Percentiles rank a stretch among this genome's conserved stretches.
These are phyloP conservation scores for Siniperca undulata DNA, from an alignment of 2,797 vertebrate species.

Conservation along the genomic window DNA sequence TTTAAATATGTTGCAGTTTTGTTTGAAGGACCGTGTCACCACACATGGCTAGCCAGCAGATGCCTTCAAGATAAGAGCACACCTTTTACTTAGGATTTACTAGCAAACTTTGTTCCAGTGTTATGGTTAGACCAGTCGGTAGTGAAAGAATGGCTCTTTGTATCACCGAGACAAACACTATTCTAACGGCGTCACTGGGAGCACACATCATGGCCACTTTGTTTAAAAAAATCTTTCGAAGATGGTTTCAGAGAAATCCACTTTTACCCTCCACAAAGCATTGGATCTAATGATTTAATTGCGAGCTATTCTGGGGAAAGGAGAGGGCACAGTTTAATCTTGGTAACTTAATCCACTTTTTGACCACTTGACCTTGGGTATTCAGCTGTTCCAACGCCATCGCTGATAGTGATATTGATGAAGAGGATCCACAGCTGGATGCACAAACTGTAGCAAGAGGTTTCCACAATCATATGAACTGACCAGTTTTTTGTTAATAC, in stretches of 20 bases:
- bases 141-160: slow-evolving; percentile 43
- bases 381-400: slow-evolving; percentile 51
- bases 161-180: slow-evolving; percentile 21
- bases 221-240: slow-evolving; percentile 10
- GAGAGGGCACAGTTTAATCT: slow-evolving; percentile 46
- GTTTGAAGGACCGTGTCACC: slow-evolving; percentile 77
- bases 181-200: slow-evolving; percentile 1
- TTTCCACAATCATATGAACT: background rate
- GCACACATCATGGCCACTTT: slow-evolving; percentile 5
- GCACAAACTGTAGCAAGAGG: slow-evolving; percentile 32
- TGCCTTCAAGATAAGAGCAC: slow-evolving; percentile 76
- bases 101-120: slow-evolving; percentile 34
- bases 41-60: slow-evolving; percentile 75
- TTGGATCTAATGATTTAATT: slow-evolving; percentile 46
- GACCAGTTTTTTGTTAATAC: background rate
- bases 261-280: slow-evolving; percentile 19
- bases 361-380: slow-evolving; percentile 44
- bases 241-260: slow-evolving; percentile 18
- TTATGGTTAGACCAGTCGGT: slow-evolving; percentile 38
- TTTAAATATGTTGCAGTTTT: slow-evolving; percentile 83
- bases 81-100: slow-evolving; percentile 64
- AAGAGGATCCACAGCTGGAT: slow-evolving; percentile 50
- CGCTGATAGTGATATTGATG: slow-evolving; percentile 21
- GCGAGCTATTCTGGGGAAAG: background rate
- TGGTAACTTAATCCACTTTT: slow-evolving; percentile 46